A percentile compares a stretch with the other conserved stretches of the same genome.
phyloP scores from a whole-genome alignment of 1,140 invertebrate species.

The Drosophila insularis region DNA sequence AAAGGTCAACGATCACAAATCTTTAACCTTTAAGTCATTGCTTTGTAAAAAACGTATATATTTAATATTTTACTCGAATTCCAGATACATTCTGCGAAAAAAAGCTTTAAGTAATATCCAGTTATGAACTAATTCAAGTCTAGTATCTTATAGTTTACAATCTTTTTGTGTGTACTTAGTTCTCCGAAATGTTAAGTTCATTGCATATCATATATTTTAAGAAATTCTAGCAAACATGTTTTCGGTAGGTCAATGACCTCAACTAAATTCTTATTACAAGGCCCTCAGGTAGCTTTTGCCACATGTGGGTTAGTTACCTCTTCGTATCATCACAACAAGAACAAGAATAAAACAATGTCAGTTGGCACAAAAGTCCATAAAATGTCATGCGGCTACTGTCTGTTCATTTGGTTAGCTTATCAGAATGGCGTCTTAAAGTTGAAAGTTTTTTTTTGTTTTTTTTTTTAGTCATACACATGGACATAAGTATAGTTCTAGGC shows the following conservation, averaged over 20 bases:
- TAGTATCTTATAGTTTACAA: neutral
- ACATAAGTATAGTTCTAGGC: constrained; percentile 12
- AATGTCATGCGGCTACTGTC: constrained; percentile 31
- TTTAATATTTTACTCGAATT: no score
- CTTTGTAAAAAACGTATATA: no score
- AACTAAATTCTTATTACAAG: constrained; percentile 24
- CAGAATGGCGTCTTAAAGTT: constrained; percentile 21
- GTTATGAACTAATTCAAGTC: no score
- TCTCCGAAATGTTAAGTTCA: neutral
- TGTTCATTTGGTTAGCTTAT: constrained; percentile 1
- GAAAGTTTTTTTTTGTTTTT: constrained; percentile 19
- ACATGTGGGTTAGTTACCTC: neutral
- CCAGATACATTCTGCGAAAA: no score
- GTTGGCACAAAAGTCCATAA: constrained; percentile 25
- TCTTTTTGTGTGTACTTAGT: neutral
- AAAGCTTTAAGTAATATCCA: no score
- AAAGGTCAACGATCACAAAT: no score
- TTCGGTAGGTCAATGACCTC: neutral
- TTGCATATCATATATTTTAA: neutral
- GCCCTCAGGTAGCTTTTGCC: constrained; percentile 3
- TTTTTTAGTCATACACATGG: constrained; percentile 27
- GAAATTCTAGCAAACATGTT: neutral
- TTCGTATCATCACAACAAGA: neutral
- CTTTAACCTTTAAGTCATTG: no score
- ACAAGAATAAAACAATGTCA: constrained; percentile 20